Evolutionary conservation across 2,797 vertebrate genomes (phyloP).

Genomic region (Oreortyx pictus): DNA sequence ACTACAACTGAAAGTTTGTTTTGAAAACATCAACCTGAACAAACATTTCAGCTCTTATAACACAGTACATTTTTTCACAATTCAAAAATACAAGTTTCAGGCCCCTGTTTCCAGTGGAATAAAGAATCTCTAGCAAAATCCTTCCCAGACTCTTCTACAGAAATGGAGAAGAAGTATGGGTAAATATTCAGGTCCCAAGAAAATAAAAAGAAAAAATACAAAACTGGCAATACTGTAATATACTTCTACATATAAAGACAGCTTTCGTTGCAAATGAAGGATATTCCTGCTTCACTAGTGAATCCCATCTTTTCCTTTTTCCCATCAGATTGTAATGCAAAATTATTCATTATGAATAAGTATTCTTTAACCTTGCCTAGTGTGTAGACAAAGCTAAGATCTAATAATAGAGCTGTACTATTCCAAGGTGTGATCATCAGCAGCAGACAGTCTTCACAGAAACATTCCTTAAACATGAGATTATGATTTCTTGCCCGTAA

Average conservation of each 20-base stretch:
- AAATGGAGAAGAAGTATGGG: background rate
- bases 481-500: background rate
- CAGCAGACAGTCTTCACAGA: background rate
- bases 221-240: background rate
- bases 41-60: background rate
- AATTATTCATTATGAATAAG: background rate
- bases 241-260: background rate
- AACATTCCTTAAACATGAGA: slow-evolving; percentile 1
- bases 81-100: background rate
- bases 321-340: background rate
- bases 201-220: background rate
- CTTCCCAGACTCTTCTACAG: background rate
- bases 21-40: background rate
- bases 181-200: background rate
- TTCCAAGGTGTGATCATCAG: background rate
- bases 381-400: background rate
- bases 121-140: background rate
- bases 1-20: background rate
- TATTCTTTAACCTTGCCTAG: background rate
- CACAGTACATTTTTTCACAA: background rate
- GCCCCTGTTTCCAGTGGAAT: background rate
- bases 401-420: background rate
- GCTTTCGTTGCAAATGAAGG: background rate
- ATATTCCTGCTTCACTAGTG: background rate
- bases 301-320: background rate